Conservation (phyloP, 2,797 vertebrate genomes). For the Thunnus albacares region DNA sequence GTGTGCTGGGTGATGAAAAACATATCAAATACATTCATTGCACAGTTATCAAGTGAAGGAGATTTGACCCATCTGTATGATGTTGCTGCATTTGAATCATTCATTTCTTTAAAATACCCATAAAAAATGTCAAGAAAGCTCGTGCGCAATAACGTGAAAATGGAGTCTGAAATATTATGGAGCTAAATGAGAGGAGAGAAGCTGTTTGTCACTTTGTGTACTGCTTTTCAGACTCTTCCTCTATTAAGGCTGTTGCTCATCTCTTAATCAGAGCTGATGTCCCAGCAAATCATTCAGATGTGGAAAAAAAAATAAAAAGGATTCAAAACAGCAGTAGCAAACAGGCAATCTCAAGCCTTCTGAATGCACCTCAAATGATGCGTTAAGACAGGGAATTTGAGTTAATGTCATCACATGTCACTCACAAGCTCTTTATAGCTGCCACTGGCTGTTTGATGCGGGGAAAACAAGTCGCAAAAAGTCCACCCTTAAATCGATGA, state of each 20-base stretch:
- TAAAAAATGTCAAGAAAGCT: slow-evolving; percentile 42
- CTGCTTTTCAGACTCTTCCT: slow-evolving; percentile 58
- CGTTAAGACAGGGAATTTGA: slow-evolving; percentile 78
- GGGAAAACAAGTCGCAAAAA: slow-evolving; percentile 68
- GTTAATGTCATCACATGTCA: slow-evolving; percentile 83
- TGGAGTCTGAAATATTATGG: slow-evolving; percentile 40
- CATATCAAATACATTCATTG: slow-evolving; percentile 44
- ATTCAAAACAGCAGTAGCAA: slow-evolving; percentile 75
- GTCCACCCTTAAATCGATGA: slow-evolving; percentile 71
- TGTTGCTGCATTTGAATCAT: slow-evolving; percentile 37
- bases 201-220: slow-evolving; percentile 66
- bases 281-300: slow-evolving; percentile 77
- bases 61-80: slow-evolving; percentile 48
- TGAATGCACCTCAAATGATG: slow-evolving; percentile 81
- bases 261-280: slow-evolving; percentile 81
- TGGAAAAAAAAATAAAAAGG: slow-evolving; percentile 51
- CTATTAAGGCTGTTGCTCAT: slow-evolving; percentile 75
- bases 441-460: slow-evolving; percentile 64
- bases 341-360: slow-evolving; percentile 74
- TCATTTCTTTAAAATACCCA: slow-evolving; percentile 26
- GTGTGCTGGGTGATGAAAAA: slow-evolving; percentile 30
- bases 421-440: slow-evolving; percentile 73
- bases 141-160: slow-evolving; percentile 21
- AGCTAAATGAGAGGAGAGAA: slow-evolving; percentile 50
- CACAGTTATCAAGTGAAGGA: slow-evolving; percentile 42